Conservation (phyloP, 2,113 vertebrate species). For the Hymenochirus boettgeri region DNA sequence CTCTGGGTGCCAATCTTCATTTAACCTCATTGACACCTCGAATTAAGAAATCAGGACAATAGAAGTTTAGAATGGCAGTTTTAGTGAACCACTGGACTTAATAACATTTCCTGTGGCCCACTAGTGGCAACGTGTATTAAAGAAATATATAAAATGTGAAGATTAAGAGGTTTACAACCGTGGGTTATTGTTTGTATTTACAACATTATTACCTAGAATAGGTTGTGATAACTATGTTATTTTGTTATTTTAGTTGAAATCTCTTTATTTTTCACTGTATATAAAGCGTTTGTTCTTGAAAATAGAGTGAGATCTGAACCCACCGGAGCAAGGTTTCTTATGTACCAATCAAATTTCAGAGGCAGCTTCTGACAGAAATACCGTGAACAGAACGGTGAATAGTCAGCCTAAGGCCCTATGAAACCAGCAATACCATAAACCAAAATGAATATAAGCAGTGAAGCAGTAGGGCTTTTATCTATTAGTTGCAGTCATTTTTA, state of each 20-base stretch:
- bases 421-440: constrained; percentile 35
- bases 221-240: too few species aligned
- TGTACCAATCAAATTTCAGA: constrained; percentile 16
- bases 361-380: constrained; percentile 15
- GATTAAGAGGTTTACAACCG: too few species aligned
- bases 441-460: constrained; percentile 39
- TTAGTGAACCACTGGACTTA: too few species aligned
- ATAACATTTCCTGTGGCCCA: too few species aligned
- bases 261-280: constrained; percentile 17
- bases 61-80: too few species aligned
- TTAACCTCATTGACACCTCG: too few species aligned
- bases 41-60: too few species aligned
- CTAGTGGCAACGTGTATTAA: too few species aligned
- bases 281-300: constrained; percentile 23
- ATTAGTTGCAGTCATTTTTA: constrained; percentile 38
- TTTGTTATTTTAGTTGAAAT: not conserved
- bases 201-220: too few species aligned
- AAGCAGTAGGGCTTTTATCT: constrained; percentile 37
- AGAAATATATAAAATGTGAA: too few species aligned
- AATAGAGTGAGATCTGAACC: constrained; percentile 22
- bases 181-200: too few species aligned
- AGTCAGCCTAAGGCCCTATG: constrained; percentile 26
- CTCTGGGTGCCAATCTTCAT: too few species aligned
- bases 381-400: constrained; percentile 24
- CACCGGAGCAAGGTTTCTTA: constrained; percentile 25